Percentiles rank a stretch among this genome's conserved stretches.
Evolutionary conservation across 2,888 invertebrate genomes (phyloP).

Genomic region (Bedellia somnulentella): DNA sequence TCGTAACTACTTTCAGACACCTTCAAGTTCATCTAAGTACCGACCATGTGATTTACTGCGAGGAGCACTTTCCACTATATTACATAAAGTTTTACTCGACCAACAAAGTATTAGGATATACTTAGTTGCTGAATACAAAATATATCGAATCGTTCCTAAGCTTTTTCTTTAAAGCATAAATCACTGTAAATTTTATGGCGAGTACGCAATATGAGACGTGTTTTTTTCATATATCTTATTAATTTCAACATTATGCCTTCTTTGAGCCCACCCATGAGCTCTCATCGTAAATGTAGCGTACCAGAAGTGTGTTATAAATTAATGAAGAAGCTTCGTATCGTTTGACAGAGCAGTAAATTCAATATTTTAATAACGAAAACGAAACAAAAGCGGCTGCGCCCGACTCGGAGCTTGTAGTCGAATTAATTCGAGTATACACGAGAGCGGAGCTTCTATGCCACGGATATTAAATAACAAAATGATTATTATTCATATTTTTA

Average conservation of each 20-base stretch:
- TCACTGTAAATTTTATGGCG: slow-evolving; percentile 3
- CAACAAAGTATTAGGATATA: too few species aligned
- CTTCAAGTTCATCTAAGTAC: slow-evolving; percentile 26
- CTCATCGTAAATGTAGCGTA: slow-evolving; percentile 27
- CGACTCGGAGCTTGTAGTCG: not conserved
- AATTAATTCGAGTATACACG: too few species aligned
- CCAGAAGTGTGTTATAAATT: slow-evolving; percentile 34
- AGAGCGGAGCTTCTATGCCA: too few species aligned
- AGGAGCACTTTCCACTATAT: too few species aligned
- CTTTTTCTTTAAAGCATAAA: too few species aligned
- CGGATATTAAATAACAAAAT: too few species aligned
- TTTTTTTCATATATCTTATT: slow-evolving; percentile 1
- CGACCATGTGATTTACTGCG: slow-evolving; percentile 45
- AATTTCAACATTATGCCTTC: slow-evolving; percentile 3
- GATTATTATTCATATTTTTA: too few species aligned
- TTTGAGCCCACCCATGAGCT: slow-evolving; percentile 33
- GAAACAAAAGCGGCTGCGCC: slow-evolving; percentile 25
- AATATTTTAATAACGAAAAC: slow-evolving; percentile 33
- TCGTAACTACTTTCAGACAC: slow-evolving; percentile 26
- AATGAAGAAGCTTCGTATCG: slow-evolving; percentile 32
- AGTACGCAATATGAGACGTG: slow-evolving; percentile 2
- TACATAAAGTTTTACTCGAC: too few species aligned
- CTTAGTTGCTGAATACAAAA: too few species aligned
- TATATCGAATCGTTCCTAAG: too few species aligned
- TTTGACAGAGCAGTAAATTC: slow-evolving; percentile 28